A percentile compares a stretch with the other conserved stretches of the same genome.
These are phyloP conservation scores for Palythoa grandiflora DNA, from an alignment of 92 coral and sea anemone genomes.

Conservation along the genomic window DNA sequence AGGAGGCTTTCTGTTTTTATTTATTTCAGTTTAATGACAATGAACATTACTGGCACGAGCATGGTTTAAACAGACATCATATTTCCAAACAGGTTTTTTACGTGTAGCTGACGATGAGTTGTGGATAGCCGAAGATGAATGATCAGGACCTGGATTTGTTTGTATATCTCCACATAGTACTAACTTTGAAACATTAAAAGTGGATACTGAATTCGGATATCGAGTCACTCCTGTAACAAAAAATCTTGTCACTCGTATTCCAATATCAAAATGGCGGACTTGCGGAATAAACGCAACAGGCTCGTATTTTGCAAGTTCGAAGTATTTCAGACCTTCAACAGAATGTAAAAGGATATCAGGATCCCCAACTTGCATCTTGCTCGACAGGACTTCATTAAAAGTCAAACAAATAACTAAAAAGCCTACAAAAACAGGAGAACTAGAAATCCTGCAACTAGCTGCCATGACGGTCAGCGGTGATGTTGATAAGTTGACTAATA, in stretches of 20 bases:
- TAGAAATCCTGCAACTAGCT: conserved; percentile 43
- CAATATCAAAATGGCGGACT: conserved; percentile 48
- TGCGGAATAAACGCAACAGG: conserved; percentile 28
- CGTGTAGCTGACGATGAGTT: neutral
- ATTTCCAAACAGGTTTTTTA: conserved; percentile 57
- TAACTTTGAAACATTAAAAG: conserved; percentile 44
- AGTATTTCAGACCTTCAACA: conserved; percentile 23
- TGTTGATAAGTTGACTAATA: no score
- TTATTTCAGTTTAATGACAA: no score
- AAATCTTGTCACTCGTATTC: conserved; percentile 30
- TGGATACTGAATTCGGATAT: conserved; percentile 56
- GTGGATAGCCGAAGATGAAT: neutral
- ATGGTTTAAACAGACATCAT: conserved; percentile 37
- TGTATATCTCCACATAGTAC: conserved; percentile 52
- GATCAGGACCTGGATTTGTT: conserved; percentile 51
- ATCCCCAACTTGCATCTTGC: conserved; percentile 13
- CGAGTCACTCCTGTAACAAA: conserved; percentile 49
- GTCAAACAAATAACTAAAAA: conserved; percentile 43
- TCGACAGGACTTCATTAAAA: conserved; percentile 44
- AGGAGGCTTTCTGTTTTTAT: no score
- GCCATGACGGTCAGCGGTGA: conserved; percentile 37
- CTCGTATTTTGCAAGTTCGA: conserved; percentile 31
- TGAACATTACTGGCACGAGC: conserved; percentile 9
- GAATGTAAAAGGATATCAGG: conserved; percentile 27
- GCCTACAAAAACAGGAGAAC: conserved; percentile 46